phyloP scores from a whole-genome alignment of 2,797 vertebrate genomes.

The Serranus cabrilla region DNA sequence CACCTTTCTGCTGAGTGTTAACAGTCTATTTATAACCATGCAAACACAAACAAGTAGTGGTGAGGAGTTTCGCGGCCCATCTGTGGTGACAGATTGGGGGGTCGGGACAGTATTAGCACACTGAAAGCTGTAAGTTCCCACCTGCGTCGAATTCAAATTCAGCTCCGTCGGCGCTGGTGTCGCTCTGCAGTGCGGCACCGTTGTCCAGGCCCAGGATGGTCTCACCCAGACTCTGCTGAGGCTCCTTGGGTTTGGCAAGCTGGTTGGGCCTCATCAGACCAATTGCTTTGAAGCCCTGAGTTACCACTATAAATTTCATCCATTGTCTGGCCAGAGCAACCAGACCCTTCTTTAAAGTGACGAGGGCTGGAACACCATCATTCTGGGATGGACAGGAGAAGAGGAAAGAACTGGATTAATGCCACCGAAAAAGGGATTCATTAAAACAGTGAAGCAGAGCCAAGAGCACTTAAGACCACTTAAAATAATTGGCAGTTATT shows the following conservation, averaged over 20 bases:
- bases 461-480: constrained; percentile 16
- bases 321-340: constrained; percentile 98
- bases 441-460: constrained; percentile 19
- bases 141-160: constrained; percentile 99
- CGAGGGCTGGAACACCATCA: constrained; percentile 95
- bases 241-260: constrained; percentile 88
- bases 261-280: constrained; percentile 92
- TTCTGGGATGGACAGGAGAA: constrained; percentile 83
- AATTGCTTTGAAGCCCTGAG: constrained; percentile 96
- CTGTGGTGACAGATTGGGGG: constrained; percentile 41
- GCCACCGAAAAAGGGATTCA: background rate
- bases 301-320: constrained; percentile 99
- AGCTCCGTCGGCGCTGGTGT: constrained; percentile 97
- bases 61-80: constrained; percentile 33
- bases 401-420: constrained; percentile 11
- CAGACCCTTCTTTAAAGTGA: constrained; percentile 97
- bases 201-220: constrained; percentile 88
- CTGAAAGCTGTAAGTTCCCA: constrained; percentile 71
- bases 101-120: background rate
- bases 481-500: background rate
- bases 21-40: constrained; percentile 9
- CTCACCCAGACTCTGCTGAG: constrained; percentile 80
- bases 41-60: constrained; percentile 33
- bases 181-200: constrained; percentile 93
- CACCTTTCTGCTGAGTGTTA: constrained; percentile 11